Conservation (phyloP, 2,888 invertebrate species). For the Polydrusus tereticollis region DNA sequence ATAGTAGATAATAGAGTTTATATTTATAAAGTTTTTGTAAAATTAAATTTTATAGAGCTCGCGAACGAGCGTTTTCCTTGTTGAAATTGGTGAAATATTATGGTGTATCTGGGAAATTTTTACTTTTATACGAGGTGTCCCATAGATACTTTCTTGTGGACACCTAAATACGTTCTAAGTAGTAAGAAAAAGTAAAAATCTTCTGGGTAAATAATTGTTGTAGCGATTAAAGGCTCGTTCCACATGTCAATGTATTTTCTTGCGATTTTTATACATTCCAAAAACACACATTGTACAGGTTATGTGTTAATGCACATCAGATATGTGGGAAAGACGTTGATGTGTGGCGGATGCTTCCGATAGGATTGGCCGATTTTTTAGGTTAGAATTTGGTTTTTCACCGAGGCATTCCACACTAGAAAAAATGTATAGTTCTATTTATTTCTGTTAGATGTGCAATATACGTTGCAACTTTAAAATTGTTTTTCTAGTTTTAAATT, state of each 20-base stretch:
- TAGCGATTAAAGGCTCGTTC: too few relatives aligned
- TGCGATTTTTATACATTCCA: too few relatives aligned
- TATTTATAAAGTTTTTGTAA: conserved; percentile 44
- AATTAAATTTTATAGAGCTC: conserved; percentile 50
- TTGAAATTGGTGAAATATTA: neutral
- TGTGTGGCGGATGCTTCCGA: too few relatives aligned
- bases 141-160: conserved; percentile 6
- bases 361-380: too few relatives aligned
- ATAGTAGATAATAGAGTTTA: conserved; percentile 50
- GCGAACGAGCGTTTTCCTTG: conserved; percentile 2
- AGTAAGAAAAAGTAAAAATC: too few relatives aligned
- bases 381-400: conserved; percentile 1
- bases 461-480: conserved; percentile 5
- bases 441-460: conserved; percentile 44
- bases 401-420: conserved; percentile 35
- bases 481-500: conserved; percentile 1
- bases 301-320: too few relatives aligned
- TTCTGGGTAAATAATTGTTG: too few relatives aligned
- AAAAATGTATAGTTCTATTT: conserved; percentile 49
- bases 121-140: conserved; percentile 18
- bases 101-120: conserved; percentile 17
- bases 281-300: too few relatives aligned
- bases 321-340: too few relatives aligned
- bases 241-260: too few relatives aligned
- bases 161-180: too few relatives aligned